Conservation (phyloP, 2,797 vertebrate species). For the Phrynocephalus forsythii region DNA sequence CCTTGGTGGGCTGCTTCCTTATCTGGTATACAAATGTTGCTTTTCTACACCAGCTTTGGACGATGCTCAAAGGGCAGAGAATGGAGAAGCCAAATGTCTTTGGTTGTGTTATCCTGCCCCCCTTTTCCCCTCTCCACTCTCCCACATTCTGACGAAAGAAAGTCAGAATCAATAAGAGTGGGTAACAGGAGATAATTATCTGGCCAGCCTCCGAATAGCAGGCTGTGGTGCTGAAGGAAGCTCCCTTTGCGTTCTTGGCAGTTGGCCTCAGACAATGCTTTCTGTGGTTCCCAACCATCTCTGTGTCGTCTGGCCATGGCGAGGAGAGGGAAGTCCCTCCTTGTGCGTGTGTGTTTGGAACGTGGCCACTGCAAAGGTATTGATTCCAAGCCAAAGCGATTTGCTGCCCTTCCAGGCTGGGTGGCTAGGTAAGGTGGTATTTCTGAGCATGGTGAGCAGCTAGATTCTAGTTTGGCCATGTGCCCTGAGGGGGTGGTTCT, state of each 20-base stretch:
- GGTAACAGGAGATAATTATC: background rate
- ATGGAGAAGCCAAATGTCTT: background rate
- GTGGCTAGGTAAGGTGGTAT: background rate
- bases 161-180: background rate
- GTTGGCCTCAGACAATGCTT: background rate
- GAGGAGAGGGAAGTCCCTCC: background rate
- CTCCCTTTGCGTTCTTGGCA: background rate
- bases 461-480: too few species aligned
- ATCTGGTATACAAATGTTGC: background rate
- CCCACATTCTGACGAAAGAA: background rate
- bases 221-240: rapidly evolving
- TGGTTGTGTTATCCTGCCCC: background rate
- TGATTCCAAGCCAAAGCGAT: background rate
- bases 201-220: background rate
- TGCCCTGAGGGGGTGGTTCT: too few species aligned
- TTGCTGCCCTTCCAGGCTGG: background rate
- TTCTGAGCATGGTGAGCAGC: background rate
- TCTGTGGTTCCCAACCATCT: background rate
- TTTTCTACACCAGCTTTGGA: background rate
- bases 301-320: background rate
- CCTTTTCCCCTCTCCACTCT: background rate
- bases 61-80: background rate
- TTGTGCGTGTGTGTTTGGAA: background rate
- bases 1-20: background rate
- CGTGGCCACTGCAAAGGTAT: background rate